phyloP scores from a whole-genome alignment of 1,140 invertebrate genomes.

The Potamilus streckersoni region DNA sequence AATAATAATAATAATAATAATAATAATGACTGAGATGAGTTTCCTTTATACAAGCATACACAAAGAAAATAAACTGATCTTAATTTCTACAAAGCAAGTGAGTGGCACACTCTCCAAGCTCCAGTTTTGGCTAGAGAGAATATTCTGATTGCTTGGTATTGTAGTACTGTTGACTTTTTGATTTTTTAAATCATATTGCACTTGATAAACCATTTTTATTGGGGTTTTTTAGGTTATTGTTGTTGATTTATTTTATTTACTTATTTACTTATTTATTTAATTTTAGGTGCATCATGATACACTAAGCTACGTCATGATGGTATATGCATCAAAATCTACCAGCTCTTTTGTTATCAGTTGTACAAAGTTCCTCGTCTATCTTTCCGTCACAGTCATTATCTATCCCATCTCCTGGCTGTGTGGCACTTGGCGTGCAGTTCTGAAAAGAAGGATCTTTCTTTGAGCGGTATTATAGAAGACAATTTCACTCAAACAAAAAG shows the following conservation, averaged over 20 bases:
- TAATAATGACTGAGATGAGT: not conserved
- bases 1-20: not conserved
- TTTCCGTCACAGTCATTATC: constrained; percentile 57
- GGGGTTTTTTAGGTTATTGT: no score
- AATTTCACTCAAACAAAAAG: no score
- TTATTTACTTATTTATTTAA: no score
- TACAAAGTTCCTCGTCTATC: constrained; percentile 51
- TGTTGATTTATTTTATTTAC: no score
- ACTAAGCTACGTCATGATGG: not conserved
- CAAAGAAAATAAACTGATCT: constrained; percentile 5
- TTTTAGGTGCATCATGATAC: not conserved
- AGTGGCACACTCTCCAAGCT: not conserved
- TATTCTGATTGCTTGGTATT: no score
- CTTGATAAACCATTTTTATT: no score
- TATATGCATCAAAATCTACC: not conserved
- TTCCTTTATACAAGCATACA: not conserved
- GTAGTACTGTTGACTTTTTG: no score
- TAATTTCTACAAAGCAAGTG: not conserved
- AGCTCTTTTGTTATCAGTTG: constrained; percentile 9
- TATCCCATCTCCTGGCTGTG: constrained; percentile 40
- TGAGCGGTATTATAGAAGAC: no score
- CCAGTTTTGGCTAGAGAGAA: constrained; percentile 5
- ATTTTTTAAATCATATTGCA: no score
- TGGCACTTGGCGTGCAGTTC: constrained; percentile 32
- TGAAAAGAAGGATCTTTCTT: constrained; percentile 8